These are phyloP conservation scores for Tragelaphus buxtoni DNA, from an alignment of 2,113 vertebrate species.

Conservation along the genomic window DNA sequence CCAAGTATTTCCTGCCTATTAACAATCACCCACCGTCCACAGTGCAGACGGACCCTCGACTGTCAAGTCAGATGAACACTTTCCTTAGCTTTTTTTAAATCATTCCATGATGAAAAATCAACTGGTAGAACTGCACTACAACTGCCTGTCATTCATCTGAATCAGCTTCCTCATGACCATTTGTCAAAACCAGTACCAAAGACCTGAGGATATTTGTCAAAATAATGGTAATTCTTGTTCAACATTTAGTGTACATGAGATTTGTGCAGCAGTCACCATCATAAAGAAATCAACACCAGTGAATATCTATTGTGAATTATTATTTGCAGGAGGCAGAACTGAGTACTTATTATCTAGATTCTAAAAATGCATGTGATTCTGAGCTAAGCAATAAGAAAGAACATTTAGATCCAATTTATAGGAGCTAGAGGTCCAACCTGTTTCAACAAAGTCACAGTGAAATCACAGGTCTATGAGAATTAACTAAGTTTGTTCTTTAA, in stretches of 20 bases:
- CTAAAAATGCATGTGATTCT: background rate
- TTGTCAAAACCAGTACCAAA: conserved; percentile 64
- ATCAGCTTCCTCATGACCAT: conserved; percentile 46
- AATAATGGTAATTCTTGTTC: conserved; percentile 61
- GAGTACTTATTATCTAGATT: background rate
- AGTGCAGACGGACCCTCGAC: background rate
- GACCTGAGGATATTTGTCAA: conserved; percentile 72
- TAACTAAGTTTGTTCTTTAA: background rate
- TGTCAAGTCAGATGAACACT: conserved; percentile 17
- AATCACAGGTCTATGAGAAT: background rate
- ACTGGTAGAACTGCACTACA: conserved; percentile 34
- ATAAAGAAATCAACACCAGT: conserved; percentile 26
- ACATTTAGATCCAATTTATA: background rate
- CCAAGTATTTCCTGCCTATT: background rate
- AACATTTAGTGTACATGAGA: conserved; percentile 21
- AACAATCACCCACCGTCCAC: background rate
- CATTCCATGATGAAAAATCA: conserved; percentile 57
- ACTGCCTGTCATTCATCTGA: conserved; percentile 66
- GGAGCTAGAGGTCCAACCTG: background rate
- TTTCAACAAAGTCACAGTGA: background rate
- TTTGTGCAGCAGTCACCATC: conserved; percentile 13
- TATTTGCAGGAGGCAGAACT: background rate
- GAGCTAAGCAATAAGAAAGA: background rate
- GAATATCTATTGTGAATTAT: background rate
- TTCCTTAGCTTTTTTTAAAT: conserved; percentile 46